These are phyloP conservation scores for Neocrepidodera transversa DNA, from an alignment of 2,888 invertebrate genomes.

Conservation along the genomic window DNA sequence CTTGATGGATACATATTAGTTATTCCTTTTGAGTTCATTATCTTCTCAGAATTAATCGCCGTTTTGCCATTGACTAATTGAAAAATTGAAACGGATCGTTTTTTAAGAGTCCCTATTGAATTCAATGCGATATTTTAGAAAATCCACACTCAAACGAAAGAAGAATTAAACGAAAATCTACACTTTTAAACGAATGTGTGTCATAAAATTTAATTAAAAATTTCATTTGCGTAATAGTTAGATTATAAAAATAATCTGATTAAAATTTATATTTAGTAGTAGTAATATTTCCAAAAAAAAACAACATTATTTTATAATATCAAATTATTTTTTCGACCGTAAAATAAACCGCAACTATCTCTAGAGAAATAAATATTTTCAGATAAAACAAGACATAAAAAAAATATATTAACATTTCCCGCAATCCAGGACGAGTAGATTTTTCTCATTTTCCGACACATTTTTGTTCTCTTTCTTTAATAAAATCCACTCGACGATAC, in stretches of 20 bases:
- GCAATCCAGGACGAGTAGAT: slow-evolving; percentile 4
- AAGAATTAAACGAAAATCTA: too few relatives aligned
- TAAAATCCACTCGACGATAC: slow-evolving; percentile 33
- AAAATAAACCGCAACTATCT: slow-evolving; percentile 2
- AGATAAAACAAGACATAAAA: slow-evolving; percentile 7
- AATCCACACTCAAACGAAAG: too few relatives aligned
- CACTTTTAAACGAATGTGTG: too few relatives aligned
- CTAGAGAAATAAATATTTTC: slow-evolving; percentile 4
- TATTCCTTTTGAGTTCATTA: slow-evolving; percentile 46
- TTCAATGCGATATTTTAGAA: background rate
- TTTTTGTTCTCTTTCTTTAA: slow-evolving; percentile 23
- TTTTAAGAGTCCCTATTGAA: slow-evolving; percentile 31
- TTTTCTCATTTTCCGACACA: slow-evolving; percentile 9
- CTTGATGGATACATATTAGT: slow-evolving; percentile 45
- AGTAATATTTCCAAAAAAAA: too few relatives aligned
- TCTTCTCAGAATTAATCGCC: slow-evolving; percentile 40
- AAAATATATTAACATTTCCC: slow-evolving; percentile 10
- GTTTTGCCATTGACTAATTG: slow-evolving; percentile 35
- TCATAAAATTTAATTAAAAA: too few relatives aligned
- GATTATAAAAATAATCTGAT: too few relatives aligned
- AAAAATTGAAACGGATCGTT: slow-evolving; percentile 42
- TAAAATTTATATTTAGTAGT: too few relatives aligned
- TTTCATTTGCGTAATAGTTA: too few relatives aligned
- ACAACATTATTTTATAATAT: too few relatives aligned
- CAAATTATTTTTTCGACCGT: too few relatives aligned